Conservation (phyloP, 1,140 invertebrate species). For the Drosophila funebris region DNA sequence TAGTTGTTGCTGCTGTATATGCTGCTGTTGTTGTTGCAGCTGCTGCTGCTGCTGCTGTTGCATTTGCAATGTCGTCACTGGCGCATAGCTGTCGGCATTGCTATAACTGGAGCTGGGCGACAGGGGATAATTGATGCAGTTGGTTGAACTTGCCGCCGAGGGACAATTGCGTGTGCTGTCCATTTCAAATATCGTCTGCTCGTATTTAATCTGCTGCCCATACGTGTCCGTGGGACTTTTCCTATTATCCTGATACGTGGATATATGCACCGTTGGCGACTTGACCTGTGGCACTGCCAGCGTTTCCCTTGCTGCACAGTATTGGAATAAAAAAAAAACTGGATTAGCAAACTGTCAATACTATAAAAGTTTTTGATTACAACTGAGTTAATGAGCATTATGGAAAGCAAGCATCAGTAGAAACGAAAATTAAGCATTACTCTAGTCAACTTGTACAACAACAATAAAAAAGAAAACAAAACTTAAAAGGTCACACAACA, state of each 20-base stretch:
- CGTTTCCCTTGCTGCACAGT: slow-evolving; percentile 32
- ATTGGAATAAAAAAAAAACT: slow-evolving; percentile 43
- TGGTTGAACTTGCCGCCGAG: slow-evolving; percentile 40
- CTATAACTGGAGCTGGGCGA: slow-evolving; percentile 57
- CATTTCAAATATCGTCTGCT: slow-evolving; percentile 39
- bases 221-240: slow-evolving; percentile 13
- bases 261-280: not conserved
- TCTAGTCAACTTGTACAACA: slow-evolving; percentile 29
- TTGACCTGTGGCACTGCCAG: slow-evolving; percentile 7
- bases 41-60: not conserved
- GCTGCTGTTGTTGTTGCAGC: not conserved
- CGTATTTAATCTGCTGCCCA: slow-evolving; percentile 52
- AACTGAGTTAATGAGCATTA: slow-evolving; percentile 52
- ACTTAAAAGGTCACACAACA: slow-evolving; percentile 56
- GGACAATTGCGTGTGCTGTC: slow-evolving; percentile 49
- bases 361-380: slow-evolving; percentile 11
- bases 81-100: slow-evolving; percentile 48
- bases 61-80: slow-evolving; percentile 6
- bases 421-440: slow-evolving; percentile 25
- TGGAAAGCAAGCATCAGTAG: slow-evolving; percentile 21
- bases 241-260: not conserved
- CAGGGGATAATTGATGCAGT: slow-evolving; percentile 31
- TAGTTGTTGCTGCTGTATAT: not conserved
- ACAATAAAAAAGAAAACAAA: no score
- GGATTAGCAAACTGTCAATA: slow-evolving; percentile 31